Conservation (phyloP, 1,140 invertebrate species). For the Lepidurus arcticus region DNA sequence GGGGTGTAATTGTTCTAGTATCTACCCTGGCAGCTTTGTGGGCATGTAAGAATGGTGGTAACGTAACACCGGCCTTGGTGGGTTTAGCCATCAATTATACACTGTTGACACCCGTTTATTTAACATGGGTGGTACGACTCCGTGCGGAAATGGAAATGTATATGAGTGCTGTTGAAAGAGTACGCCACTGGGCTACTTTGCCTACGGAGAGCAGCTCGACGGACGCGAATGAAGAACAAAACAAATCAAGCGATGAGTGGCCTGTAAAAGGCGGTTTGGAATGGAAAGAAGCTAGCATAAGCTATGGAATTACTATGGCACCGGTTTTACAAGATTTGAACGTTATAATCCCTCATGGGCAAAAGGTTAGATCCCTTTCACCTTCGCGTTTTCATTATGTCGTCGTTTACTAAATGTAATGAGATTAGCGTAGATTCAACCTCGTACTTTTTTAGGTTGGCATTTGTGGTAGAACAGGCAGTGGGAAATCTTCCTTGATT, state of each 20-base stretch:
- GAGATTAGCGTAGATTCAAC: background rate
- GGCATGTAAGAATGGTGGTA: conserved; percentile 48
- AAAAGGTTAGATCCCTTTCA: conserved; percentile 53
- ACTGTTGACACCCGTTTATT: conserved; percentile 70
- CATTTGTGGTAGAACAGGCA: conserved; percentile 71
- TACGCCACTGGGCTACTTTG: conserved; percentile 55
- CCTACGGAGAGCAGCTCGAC: conserved; percentile 52
- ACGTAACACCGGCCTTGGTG: conserved; percentile 57
- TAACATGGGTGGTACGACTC: conserved; percentile 75
- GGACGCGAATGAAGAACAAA: conserved; percentile 32
- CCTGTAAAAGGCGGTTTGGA: conserved; percentile 61
- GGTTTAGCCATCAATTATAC: conserved; percentile 72
- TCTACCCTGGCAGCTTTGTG: conserved; percentile 59
- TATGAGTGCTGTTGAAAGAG: conserved; percentile 66
- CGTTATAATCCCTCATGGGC: conserved; percentile 56
- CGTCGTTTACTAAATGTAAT: too few relatives aligned
- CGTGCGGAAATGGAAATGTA: conserved; percentile 71
- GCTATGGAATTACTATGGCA: conserved; percentile 55
- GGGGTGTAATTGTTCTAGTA: conserved; percentile 66
- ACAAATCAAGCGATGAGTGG: conserved; percentile 48
- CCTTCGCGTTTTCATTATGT: background rate
- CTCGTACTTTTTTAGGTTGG: conserved; percentile 53
- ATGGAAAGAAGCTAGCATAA: conserved; percentile 62
- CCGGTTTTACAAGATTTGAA: conserved; percentile 59
- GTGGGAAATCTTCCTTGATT: conserved; percentile 69